Evolutionary conservation across 2,797 vertebrate genomes (phyloP).

Genomic region (Falco novaeseelandiae): DNA sequence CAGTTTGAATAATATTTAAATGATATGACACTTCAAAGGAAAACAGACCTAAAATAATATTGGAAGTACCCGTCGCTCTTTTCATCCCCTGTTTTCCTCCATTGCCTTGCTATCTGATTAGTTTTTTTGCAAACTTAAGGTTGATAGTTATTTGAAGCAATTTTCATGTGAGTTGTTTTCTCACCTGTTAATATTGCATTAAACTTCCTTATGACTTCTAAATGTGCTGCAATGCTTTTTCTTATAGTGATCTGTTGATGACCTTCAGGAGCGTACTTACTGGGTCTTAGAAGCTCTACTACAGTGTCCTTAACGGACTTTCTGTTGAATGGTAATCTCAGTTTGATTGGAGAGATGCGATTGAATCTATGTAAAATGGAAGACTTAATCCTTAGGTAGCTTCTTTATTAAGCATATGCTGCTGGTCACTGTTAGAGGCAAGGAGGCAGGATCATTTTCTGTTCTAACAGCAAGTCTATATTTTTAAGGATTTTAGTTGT

Average conservation of each 20-base stretch:
- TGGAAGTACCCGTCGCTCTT: neutral
- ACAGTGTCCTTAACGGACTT: neutral
- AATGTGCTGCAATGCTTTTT: neutral
- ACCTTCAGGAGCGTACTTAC: neutral
- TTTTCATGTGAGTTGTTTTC: fast-evolving
- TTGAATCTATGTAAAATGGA: neutral
- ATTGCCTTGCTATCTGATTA: neutral
- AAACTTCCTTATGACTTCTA: neutral
- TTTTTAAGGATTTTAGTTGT: neutral
- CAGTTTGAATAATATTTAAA: neutral
- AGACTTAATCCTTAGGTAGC: neutral
- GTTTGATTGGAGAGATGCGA: neutral
- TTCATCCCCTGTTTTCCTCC: neutral
- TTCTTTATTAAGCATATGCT: neutral
- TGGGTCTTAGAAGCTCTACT: neutral
- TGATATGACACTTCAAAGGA: neutral
- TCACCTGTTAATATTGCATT: neutral
- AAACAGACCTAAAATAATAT: neutral
- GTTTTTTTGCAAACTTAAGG: neutral
- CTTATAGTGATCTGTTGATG: neutral
- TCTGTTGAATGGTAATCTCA: neutral
- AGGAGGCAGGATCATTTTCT: neutral
- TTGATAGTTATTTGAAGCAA: neutral
- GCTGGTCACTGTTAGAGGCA: neutral
- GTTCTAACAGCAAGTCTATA: neutral